A percentile compares a stretch with the other conserved stretches of the same genome.
Conservation (phyloP, 2,797 vertebrate genomes). For the Hippopotamyrus pictus region DNA sequence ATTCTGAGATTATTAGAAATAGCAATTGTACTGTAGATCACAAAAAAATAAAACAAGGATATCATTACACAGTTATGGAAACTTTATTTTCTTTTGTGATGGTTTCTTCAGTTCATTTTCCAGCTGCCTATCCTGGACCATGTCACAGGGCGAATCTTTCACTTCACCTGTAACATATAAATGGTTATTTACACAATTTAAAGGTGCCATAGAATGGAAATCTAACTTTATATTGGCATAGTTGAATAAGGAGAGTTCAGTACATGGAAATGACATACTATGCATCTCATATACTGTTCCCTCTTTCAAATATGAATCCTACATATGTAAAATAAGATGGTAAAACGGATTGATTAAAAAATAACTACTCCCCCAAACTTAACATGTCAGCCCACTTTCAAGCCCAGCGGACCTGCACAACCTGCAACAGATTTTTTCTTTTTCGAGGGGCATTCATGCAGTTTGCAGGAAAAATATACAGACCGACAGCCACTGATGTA, state of each 20-base stretch:
- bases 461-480: not conserved
- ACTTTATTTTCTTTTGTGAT: not conserved
- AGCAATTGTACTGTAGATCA: not conserved
- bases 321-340: not conserved
- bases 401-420: not conserved
- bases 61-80: not conserved
- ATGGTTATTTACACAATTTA: not conserved
- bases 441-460: not conserved
- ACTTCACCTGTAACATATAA: not conserved
- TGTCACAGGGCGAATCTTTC: not conserved
- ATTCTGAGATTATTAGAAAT: not conserved
- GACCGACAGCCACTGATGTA: not conserved
- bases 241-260: not conserved
- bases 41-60: not conserved
- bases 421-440: not conserved
- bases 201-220: not conserved
- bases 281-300: not conserved
- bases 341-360: not conserved
- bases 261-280: not conserved
- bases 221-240: not conserved
- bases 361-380: not conserved
- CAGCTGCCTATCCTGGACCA: not conserved
- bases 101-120: not conserved
- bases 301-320: not conserved
- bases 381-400: not conserved